A percentile compares a stretch with the other conserved stretches of the same genome.
Conservation (phyloP, 2,797 vertebrate species). For the Tangara arthus region DNA sequence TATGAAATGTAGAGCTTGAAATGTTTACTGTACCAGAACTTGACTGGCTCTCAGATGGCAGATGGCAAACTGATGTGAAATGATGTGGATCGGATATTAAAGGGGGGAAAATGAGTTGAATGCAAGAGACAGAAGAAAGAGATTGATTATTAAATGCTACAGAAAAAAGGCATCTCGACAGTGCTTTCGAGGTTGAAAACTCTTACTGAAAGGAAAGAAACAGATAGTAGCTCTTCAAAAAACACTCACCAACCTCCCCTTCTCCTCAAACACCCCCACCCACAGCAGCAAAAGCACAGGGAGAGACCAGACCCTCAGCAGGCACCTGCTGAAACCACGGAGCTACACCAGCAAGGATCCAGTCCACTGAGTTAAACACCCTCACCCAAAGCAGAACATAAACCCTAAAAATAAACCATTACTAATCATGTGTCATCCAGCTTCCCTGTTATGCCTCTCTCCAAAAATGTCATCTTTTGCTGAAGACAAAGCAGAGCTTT, state of each 20-base stretch:
- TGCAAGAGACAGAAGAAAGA: constrained; percentile 75
- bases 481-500: constrained; percentile 49
- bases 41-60: constrained; percentile 74
- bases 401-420: constrained; percentile 30
- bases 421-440: constrained; percentile 28
- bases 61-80: constrained; percentile 76
- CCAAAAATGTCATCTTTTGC: constrained; percentile 32
- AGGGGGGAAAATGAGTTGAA: constrained; percentile 73
- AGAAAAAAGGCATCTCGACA: constrained; percentile 29
- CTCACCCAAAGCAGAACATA: neutral
- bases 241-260: neutral
- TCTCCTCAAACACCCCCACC: neutral
- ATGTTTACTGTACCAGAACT: constrained; percentile 76
- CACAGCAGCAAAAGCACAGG: neutral
- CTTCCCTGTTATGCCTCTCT: neutral
- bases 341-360: neutral
- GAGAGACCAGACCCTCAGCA: neutral
- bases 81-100: constrained; percentile 75
- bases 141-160: constrained; percentile 69
- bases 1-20: constrained; percentile 74
- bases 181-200: constrained; percentile 43
- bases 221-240: neutral
- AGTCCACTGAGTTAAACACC: neutral
- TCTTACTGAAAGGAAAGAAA: constrained; percentile 46
- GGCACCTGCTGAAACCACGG: neutral